phyloP scores from a whole-genome alignment of 1,140 invertebrate species.

The Neuroterus valhalla region DNA sequence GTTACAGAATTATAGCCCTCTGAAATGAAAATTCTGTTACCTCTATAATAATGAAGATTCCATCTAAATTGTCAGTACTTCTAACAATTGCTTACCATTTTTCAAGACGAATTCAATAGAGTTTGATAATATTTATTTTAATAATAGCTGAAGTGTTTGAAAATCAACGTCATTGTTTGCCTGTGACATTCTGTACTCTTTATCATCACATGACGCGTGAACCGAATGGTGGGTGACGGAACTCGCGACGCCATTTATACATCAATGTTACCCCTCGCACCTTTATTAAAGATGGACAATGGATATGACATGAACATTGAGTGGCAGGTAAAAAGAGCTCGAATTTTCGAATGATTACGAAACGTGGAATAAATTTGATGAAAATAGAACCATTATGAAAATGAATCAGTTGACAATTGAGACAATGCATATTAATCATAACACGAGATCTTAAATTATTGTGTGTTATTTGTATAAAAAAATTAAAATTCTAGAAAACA shows the following conservation, averaged over 20 bases:
- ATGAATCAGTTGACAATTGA: neutral
- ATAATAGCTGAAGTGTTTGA: slow-evolving; percentile 2
- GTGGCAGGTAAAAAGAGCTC: slow-evolving; percentile 1
- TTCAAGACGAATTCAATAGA: neutral
- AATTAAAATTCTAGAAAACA: too few relatives aligned
- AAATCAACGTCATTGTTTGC: slow-evolving; percentile 27
- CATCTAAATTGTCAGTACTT: too few relatives aligned
- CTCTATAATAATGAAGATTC: too few relatives aligned
- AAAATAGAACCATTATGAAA: neutral
- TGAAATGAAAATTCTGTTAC: too few relatives aligned
- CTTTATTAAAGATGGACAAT: slow-evolving; percentile 9
- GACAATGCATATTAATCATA: too few relatives aligned
- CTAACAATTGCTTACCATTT: neutral
- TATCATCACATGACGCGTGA: slow-evolving; percentile 16
- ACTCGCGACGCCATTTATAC: slow-evolving; percentile 15
- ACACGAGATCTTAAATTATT: too few relatives aligned
- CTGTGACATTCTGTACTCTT: neutral
- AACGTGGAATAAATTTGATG: neutral
- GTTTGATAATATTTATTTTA: neutral
- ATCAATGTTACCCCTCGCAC: slow-evolving; percentile 9
- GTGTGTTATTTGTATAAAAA: too few relatives aligned
- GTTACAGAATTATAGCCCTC: too few relatives aligned
- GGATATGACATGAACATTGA: slow-evolving; percentile 19
- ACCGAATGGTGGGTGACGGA: slow-evolving; percentile 28
- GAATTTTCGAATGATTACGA: neutral